These are phyloP conservation scores for Trididemnum nubilum DNA, from an alignment of 23 tunicate genomes.

Conservation along the genomic window DNA sequence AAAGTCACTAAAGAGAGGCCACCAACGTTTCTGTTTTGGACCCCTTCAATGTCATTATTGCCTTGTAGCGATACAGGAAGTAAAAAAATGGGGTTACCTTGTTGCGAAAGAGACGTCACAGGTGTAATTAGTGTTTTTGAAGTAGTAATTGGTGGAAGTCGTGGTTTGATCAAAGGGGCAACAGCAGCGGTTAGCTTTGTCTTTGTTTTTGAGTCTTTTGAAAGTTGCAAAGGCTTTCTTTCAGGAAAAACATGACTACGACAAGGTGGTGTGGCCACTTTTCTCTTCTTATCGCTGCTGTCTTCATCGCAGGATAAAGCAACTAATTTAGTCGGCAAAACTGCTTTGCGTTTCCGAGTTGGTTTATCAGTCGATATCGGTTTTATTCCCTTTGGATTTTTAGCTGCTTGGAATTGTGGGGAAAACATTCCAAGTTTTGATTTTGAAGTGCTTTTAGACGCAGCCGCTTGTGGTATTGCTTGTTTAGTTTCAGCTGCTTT, in stretches of 20 bases:
- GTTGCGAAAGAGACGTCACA: not conserved
- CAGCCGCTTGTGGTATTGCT: no score
- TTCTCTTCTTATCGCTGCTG: slow-evolving; percentile 4
- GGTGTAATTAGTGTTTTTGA: not conserved
- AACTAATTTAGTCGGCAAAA: no score
- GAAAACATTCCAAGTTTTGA: no score
- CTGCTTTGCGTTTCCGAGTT: no score
- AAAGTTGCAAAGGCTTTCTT: slow-evolving; percentile 30
- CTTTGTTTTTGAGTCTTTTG: not conserved
- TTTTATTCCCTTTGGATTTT: no score
- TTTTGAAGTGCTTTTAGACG: no score
- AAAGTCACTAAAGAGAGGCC: slow-evolving; percentile 52
- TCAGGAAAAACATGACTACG: slow-evolving; percentile 21
- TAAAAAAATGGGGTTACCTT: slow-evolving; percentile 50
- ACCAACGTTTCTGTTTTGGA: not conserved
- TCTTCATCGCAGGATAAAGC: no score
- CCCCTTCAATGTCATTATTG: slow-evolving; percentile 1
- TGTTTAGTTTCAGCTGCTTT: no score
- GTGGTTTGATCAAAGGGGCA: slow-evolving; percentile 45
- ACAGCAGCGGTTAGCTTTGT: slow-evolving; percentile 73
- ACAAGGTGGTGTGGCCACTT: slow-evolving; percentile 1
- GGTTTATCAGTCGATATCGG: no score
- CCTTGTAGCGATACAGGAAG: slow-evolving; percentile 73
- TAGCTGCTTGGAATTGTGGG: no score
- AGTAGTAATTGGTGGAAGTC: not conserved